Percentiles rank a stretch among this genome's conserved stretches.
phyloP scores from a whole-genome alignment of 2,888 invertebrate genomes.

The Trichacis sp. region DNA sequence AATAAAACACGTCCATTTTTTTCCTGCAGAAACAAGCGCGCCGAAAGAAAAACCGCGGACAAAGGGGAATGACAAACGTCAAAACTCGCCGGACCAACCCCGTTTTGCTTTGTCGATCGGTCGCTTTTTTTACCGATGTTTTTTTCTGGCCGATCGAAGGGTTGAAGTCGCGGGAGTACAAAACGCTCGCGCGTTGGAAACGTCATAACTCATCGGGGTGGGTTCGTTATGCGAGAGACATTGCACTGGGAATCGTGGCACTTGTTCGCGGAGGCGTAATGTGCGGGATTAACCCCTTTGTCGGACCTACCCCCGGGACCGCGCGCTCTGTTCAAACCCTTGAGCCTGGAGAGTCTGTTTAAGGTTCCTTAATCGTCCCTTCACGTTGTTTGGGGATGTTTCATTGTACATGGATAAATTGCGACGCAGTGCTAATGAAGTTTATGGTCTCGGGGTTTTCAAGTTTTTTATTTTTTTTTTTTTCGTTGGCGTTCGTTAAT shows the following conservation, averaged over 20 bases:
- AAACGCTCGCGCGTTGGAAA: conserved; percentile 27
- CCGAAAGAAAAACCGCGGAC: neutral
- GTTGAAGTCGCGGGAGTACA: conserved; percentile 15
- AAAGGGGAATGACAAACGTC: neutral
- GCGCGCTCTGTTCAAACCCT: conserved; percentile 18
- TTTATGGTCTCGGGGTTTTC: too few species aligned
- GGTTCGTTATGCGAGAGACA: conserved; percentile 15
- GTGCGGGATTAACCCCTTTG: conserved; percentile 29
- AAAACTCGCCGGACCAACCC: conserved; percentile 3
- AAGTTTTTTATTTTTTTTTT: too few species aligned
- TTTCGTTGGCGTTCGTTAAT: too few species aligned
- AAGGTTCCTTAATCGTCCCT: conserved; percentile 26
- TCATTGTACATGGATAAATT: neutral
- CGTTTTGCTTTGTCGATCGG: conserved; percentile 8
- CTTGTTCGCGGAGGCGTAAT: conserved; percentile 37
- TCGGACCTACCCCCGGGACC: conserved; percentile 25
- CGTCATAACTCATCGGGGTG: conserved; percentile 40
- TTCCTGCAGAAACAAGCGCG: too few species aligned
- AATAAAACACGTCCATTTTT: too few species aligned
- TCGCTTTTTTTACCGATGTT: conserved; percentile 17
- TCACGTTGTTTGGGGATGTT: conserved; percentile 4
- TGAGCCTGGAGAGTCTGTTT: conserved; percentile 13
- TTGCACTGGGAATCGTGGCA: conserved; percentile 38
- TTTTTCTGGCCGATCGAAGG: conserved; percentile 29
- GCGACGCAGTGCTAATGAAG: neutral